Base-by-base conservation (phyloP, 2,888 invertebrate species). In the Nyleta sp. region DNA sequence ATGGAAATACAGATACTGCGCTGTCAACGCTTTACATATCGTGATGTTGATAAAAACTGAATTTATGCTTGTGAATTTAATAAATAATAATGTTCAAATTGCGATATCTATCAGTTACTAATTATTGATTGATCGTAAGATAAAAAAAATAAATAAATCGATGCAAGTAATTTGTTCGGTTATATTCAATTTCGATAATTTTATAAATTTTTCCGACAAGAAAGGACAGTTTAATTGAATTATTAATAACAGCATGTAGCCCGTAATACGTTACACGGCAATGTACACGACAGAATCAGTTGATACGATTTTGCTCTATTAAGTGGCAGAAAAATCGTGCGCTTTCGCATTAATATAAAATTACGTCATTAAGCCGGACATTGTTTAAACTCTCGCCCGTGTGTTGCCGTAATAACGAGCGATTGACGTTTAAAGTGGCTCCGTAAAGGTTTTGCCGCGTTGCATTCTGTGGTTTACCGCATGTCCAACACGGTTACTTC, bases 391-490 rank as follows among this genome's bases (percentile, higher is more conserved):
- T 72, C 64, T 52, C 79, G 81, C 60, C 84, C 81, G 60, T 70
- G 70, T 59, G 55, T 67, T 60, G 67, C 62, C 15, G 52, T 59
- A 80, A 81, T 78, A 74, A 80, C 82, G 75, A 82, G 74, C 75
- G 62, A 80, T 77, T 78, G 73, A 60, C 80, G 81, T 82, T 76
- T 77, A 82, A 81, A 82, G 82, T 83, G 78, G 81, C 83, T 76
- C 74, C 76, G 82, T 82, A 83, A 84, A 81, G 84, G 86, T 87
- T 87, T 88, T 86, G 86, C 87, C 84, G 84, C 80, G 84, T 81
- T 83, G 85, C 86, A 86, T 87, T 86, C 87, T 90, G 90, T 87
- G 89, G 90, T 89, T 87, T 83, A 89, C 90, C 90, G 90, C 90
- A 89, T 90, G 89, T 90, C 88, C 88, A 86, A 89, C 88, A 90